Conservation (phyloP, 2,888 invertebrate species). For the Acheta domesticus region DNA sequence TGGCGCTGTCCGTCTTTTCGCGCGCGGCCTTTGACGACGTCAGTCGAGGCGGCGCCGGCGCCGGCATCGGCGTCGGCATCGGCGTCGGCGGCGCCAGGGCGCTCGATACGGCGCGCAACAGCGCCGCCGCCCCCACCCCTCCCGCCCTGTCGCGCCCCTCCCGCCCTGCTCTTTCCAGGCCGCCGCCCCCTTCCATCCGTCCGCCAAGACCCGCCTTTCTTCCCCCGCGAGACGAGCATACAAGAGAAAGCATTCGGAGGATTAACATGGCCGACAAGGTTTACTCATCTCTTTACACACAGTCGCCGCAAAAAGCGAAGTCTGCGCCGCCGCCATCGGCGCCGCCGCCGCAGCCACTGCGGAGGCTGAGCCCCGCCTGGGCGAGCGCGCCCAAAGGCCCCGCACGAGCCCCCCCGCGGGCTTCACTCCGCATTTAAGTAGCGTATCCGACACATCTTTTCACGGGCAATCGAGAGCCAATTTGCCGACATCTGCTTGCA, state of each 20-base stretch:
- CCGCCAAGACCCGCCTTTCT: neutral
- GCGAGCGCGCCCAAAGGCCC: neutral
- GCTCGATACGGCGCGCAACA: no score
- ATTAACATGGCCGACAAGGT: slow-evolving; percentile 23
- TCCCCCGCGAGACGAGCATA: neutral
- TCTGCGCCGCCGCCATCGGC: no score
- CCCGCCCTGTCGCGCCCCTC: no score
- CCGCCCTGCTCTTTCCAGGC: no score
- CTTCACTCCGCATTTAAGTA: slow-evolving; percentile 33
- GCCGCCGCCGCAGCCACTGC: neutral
- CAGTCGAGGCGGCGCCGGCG: no score
- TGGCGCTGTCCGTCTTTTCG: no score
- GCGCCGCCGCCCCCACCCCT: no score
- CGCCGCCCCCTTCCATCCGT: no score
- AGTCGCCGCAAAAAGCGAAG: neutral
- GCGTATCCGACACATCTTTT: slow-evolving; percentile 36
- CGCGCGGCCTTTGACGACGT: no score
- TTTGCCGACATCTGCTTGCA: slow-evolving; percentile 35
- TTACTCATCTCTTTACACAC: slow-evolving; percentile 8
- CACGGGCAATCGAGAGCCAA: slow-evolving; percentile 37
- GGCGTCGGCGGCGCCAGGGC: no score
- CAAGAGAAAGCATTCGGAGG: neutral
- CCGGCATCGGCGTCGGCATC: no score
- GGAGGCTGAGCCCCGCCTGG: neutral
- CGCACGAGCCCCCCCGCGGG: slow-evolving; percentile 11